phyloP scores from a whole-genome alignment of 2,888 invertebrate genomes.

The Spatulosminthurus flaviceps region DNA sequence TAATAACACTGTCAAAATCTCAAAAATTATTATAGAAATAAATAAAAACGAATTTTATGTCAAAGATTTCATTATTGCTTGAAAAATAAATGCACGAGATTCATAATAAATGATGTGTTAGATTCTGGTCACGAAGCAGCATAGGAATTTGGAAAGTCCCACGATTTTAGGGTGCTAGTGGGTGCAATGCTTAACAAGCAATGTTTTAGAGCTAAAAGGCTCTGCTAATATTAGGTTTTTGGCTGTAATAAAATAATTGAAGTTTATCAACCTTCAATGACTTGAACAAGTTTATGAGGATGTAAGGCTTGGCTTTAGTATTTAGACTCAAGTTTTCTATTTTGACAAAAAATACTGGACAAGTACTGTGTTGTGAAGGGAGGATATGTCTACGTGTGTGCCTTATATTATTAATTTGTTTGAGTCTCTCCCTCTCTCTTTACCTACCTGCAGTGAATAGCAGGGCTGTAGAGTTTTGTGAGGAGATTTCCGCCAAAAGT shows the following conservation, averaged over 20 bases:
- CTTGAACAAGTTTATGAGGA: not conserved
- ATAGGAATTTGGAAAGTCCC: not conserved
- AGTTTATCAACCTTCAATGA: too few species aligned
- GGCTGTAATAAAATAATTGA: too few species aligned
- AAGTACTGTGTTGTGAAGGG: not conserved
- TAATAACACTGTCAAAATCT: too few species aligned
- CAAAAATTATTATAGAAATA: too few species aligned
- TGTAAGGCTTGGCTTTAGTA: not conserved
- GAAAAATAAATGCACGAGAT: too few species aligned
- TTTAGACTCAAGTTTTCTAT: too few species aligned
- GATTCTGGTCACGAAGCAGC: not conserved
- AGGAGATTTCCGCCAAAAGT: conserved; percentile 41
- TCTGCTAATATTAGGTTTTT: too few species aligned
- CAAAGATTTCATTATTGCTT: too few species aligned
- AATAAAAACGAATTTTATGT: too few species aligned
- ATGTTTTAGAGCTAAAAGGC: too few species aligned
- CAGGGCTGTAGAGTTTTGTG: conserved; percentile 27
- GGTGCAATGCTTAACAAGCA: not conserved
- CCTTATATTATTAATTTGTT: conserved; percentile 44
- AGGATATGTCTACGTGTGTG: conserved; percentile 4
- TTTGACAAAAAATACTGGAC: too few species aligned
- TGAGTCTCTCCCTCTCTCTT: not conserved
- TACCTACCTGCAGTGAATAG: conserved; percentile 32
- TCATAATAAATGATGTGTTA: too few species aligned
- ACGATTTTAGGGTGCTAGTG: not conserved